Base-by-base conservation (phyloP, 2,888 invertebrate genomes). In the Steinernema scapterisci region DNA sequence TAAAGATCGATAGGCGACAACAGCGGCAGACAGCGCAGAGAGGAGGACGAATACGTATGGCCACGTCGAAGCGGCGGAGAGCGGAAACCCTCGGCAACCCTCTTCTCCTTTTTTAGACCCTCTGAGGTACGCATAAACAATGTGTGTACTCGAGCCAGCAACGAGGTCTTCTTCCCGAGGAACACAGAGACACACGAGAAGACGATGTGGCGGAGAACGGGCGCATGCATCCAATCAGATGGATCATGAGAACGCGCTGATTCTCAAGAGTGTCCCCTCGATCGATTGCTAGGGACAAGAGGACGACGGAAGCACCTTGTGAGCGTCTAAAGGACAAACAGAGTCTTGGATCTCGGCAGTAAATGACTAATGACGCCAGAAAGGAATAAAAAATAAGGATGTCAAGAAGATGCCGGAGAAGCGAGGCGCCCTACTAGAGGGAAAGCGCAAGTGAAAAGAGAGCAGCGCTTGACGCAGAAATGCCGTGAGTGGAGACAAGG, bases 1-100 rank as follows among this genome's bases (percentile, higher is more conserved):
- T 63, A 63, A 63, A 63, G 63, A 63, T 63, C 63, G 63, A 63
- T 63, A 63, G 63, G 63, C 63, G 63, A 63, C 25, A 63, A 63
- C 63, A 31, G 31, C 25, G 27, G 31, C 63, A 31, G 31, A 27
- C 16, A 27, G 31, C 31, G 1, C 31, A 63, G 54, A 38, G 38
- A 38, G 48, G 19, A 16, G 19, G 48, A 6, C 21, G 63, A 48
- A 19, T 63, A 63, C 63, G 63, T 25, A 63, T 63, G 63, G 63
- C 63, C 16, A 16, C 63, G 63, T 16, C 63, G 63, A 1, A 9
- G 38, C 63, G 13, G 54, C 25, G 54, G 54, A 54, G 25, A 48
- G 48, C 48, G 48, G 48, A 48, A 48, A 48, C 21, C 54, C 54
- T 48, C 48, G 48, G n/a, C 16, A 19, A 48, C 48, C 16, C 38